Evolutionary conservation across 2,113 vertebrate genomes (phyloP).

Genomic region (Clarias gariepinus): DNA sequence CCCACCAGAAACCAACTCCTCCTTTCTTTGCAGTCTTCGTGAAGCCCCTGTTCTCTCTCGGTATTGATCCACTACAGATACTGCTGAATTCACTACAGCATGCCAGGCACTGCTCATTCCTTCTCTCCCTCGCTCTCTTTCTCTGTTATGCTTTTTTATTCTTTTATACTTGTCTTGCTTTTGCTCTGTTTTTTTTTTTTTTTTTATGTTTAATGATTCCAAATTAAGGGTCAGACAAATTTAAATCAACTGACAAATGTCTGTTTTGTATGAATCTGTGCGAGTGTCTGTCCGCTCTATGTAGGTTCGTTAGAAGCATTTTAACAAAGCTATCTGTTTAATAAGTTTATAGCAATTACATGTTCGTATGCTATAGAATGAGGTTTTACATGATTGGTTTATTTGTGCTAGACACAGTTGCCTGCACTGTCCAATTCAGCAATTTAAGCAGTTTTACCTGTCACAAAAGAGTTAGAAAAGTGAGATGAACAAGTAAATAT

Average conservation of each 20-base stretch:
- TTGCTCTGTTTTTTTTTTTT: neutral
- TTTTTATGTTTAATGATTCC: neutral
- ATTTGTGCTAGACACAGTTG: neutral
- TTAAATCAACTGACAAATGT: neutral
- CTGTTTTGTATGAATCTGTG: neutral
- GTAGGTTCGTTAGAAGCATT: neutral
- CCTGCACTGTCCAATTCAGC: neutral
- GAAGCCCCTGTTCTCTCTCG: conserved; percentile 66
- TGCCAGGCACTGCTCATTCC: conserved; percentile 33
- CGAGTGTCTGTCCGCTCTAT: neutral
- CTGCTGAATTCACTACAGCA: conserved; percentile 69
- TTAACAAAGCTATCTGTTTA: neutral
- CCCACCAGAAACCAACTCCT: conserved; percentile 73
- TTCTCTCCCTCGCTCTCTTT: neutral
- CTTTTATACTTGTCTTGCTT: neutral
- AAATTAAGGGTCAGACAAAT: neutral
- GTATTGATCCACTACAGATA: conserved; percentile 71
- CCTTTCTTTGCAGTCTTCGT: conserved; percentile 73
- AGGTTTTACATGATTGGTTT: neutral
- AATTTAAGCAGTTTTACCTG: neutral
- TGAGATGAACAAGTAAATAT: no score
- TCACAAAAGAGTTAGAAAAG: neutral
- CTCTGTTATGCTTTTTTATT: neutral
- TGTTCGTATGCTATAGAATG: neutral
- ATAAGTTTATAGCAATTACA: neutral